phyloP scores from a whole-genome alignment of 2,113 vertebrate genomes.

The Spermophilus dauricus region DNA sequence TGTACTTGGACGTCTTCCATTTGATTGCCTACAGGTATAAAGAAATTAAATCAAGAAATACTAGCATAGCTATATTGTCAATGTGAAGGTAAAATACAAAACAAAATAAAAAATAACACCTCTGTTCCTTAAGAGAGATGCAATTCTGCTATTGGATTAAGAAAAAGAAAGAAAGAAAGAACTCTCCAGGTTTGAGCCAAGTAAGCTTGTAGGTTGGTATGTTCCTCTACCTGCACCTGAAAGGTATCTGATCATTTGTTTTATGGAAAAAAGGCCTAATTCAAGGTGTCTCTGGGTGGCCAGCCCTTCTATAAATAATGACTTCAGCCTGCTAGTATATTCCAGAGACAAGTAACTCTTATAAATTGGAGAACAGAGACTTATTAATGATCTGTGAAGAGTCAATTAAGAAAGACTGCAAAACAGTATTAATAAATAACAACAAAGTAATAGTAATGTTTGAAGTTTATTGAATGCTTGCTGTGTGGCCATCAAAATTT shows the following conservation, averaged over 20 bases:
- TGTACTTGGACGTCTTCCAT: neutral
- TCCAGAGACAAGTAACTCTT: neutral
- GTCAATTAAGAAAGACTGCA: neutral
- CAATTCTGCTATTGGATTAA: neutral
- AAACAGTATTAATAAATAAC: neutral
- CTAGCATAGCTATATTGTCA: neutral
- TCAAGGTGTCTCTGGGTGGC: neutral
- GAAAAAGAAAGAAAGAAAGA: neutral
- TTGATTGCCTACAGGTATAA: neutral
- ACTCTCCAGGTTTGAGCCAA: neutral
- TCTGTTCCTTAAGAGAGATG: neutral
- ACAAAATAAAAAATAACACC: no score
- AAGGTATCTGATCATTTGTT: neutral
- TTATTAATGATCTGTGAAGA: neutral
- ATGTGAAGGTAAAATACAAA: neutral
- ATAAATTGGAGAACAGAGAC: neutral
- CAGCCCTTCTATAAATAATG: neutral
- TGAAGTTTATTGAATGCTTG: neutral
- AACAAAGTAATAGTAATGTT: neutral
- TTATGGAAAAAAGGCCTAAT: neutral
- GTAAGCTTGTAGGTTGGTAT: neutral
- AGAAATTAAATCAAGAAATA: constrained; percentile 12
- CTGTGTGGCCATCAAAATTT: neutral
- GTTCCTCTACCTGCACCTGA: neutral
- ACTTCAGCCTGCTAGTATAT: neutral